Conservation (phyloP, 2,797 vertebrate species). For the Neostethus bicornis region DNA sequence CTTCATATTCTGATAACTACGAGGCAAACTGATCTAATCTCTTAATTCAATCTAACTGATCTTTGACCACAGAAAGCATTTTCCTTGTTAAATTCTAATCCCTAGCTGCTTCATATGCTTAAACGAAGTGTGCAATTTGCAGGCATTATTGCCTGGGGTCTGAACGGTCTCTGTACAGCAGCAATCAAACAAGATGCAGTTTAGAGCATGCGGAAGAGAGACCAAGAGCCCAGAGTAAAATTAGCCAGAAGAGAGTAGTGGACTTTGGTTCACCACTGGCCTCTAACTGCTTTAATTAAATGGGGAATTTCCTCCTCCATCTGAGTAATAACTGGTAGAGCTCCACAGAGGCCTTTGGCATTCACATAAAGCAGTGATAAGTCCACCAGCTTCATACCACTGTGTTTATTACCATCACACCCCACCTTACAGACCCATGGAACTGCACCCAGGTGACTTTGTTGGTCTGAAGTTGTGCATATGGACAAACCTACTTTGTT, state of each 20-base stretch:
- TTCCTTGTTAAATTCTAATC: conserved; percentile 76
- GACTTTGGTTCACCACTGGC: conserved; percentile 65
- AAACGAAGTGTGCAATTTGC: conserved; percentile 79
- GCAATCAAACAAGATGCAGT: conserved; percentile 67
- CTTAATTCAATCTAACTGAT: conserved; percentile 80
- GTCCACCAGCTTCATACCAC: conserved; percentile 46
- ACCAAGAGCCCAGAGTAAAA: conserved; percentile 57
- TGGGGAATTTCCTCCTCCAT: conserved; percentile 69
- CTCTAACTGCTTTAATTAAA: conserved; percentile 76
- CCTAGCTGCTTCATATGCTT: conserved; percentile 67
- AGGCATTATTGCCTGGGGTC: conserved; percentile 70
- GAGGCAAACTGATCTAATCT: conserved; percentile 76
- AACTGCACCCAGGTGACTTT: conserved; percentile 40
- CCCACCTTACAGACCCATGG: conserved; percentile 31
- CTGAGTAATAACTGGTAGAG: conserved; percentile 66
- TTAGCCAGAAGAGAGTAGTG: conserved; percentile 64
- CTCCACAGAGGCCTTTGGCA: conserved; percentile 48
- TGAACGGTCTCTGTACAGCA: conserved; percentile 38
- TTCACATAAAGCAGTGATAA: conserved; percentile 50
- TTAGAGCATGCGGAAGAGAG: conserved; percentile 61
- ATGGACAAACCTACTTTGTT: conserved; percentile 32
- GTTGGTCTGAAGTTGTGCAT: conserved; percentile 21
- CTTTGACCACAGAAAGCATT: conserved; percentile 77
- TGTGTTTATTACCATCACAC: conserved; percentile 51
- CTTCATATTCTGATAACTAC: conserved; percentile 68